phyloP scores from a whole-genome alignment of 2,888 invertebrate species.

The Siphonodentalium dalli region DNA sequence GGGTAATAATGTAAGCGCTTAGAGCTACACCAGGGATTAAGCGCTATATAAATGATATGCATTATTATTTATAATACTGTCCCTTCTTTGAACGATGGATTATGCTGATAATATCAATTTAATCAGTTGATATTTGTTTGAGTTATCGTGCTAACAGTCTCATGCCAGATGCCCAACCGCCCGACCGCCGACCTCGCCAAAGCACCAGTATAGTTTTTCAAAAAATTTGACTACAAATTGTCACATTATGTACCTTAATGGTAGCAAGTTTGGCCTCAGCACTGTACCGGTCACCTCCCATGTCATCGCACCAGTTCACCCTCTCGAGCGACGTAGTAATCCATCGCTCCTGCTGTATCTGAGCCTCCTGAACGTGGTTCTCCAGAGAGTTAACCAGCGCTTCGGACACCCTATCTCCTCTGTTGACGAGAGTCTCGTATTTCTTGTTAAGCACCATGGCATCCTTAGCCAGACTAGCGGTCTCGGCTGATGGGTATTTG shows the following conservation, averaged over 20 bases:
- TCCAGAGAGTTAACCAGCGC: slow-evolving; percentile 79
- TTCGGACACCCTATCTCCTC: slow-evolving; percentile 75
- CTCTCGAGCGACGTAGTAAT: slow-evolving; percentile 85
- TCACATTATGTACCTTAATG: slow-evolving; percentile 49
- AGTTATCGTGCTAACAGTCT: too few relatives aligned
- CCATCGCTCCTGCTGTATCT: slow-evolving; percentile 81
- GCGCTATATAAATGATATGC: too few relatives aligned
- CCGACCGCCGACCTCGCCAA: too few relatives aligned
- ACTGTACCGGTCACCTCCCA: slow-evolving; percentile 83
- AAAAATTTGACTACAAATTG: too few relatives aligned
- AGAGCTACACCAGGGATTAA: too few relatives aligned
- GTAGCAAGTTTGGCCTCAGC: slow-evolving; percentile 86
- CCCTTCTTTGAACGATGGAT: too few relatives aligned
- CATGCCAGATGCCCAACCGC: too few relatives aligned
- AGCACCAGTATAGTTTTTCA: too few relatives aligned
- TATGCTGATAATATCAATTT: too few relatives aligned
- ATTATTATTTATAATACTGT: too few relatives aligned
- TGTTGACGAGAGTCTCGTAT: slow-evolving; percentile 78
- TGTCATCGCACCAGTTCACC: slow-evolving; percentile 84
- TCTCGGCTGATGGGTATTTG: slow-evolving; percentile 58
- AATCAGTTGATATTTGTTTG: too few relatives aligned
- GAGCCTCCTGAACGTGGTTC: slow-evolving; percentile 85
- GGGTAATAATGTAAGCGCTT: too few relatives aligned
- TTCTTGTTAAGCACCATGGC: slow-evolving; percentile 54
- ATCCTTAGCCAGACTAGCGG: slow-evolving; percentile 56